Base-by-base conservation (phyloP, 37 sponge, comb jelly and placozoan species). In the Bolinopsis microptera region DNA sequence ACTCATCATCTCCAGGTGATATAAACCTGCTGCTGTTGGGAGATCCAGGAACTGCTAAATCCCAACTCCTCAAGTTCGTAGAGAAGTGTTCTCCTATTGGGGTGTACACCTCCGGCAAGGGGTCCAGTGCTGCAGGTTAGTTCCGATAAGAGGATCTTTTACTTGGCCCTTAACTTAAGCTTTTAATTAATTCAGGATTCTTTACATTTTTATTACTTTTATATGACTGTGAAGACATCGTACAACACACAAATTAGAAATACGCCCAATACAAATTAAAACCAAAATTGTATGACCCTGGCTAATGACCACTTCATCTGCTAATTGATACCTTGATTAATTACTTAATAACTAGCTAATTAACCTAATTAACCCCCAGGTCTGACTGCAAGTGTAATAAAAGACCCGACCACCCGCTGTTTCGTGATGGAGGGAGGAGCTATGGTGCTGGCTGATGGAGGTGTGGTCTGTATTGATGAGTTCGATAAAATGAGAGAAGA, bases 401-500 rank as follows among this genome's bases (percentile, higher is more conserved):
- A 98, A 76, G 99, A 99, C 92, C 98, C 99, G 0, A 74, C 95
- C 0, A 92, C 99, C 95, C 93, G 99, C 3, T 95, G 93, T 69
- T 99, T 97, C 92, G 93, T 99, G n/a, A 95, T 99, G 96, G 99
- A 99, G 92, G 99, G 99, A 31, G 99, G 99, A 34, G 99, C 99
- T 41, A 99, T 99, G 99, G 99, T 99, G 38, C 95, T 99, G 68
- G 99, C 99, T 39, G 99, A 99, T 76, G 99, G 99, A 25, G 99
- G 99, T 38, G 98, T 99, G 69, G 99, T 99, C 32, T 99, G 99
- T 69, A 99, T 99, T 92, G 99, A 99, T 94, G 99, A 99, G 95
- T 99, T 99, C 95, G 99, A 99, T 94, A 99, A 99, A 96, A 98
- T 98, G 99, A 95, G 99, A 80, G 96, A 98, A 80, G 97, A 98